Percentiles rank a stretch among this genome's conserved stretches.
Evolutionary conservation across 2,888 invertebrate species (phyloP).

Genomic region (Mimumesa dahlbomi): DNA sequence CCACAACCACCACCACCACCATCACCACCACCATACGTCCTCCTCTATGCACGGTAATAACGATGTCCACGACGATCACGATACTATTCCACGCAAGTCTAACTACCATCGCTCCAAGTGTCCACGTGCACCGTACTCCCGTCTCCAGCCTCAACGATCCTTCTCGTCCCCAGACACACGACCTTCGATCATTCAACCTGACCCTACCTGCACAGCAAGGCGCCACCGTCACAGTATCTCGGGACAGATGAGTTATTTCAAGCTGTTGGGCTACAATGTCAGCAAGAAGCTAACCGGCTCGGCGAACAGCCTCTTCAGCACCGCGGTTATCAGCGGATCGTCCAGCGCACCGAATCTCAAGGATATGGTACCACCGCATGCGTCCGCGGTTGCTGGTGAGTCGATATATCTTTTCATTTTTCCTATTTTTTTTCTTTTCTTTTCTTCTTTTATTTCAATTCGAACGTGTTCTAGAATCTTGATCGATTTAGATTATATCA

Average conservation of each 20-base stretch:
- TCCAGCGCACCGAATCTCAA: conserved; percentile 95
- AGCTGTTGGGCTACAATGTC: conserved; percentile 91
- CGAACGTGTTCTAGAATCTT: too few relatives aligned
- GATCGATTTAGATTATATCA: too few relatives aligned
- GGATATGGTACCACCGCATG: conserved; percentile 90
- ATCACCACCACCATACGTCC: too few relatives aligned
- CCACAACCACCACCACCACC: too few relatives aligned
- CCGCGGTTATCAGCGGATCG: conserved; percentile 97
- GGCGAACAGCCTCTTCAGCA: conserved; percentile 94
- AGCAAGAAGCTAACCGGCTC: conserved; percentile 86
- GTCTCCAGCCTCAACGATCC: conserved; percentile 76
- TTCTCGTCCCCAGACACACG: conserved; percentile 78
- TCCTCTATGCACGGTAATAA: conserved; percentile 28
- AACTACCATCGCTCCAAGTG: conserved; percentile 47
- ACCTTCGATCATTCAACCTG: conserved; percentile 79
- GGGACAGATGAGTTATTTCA: conserved; percentile 96
- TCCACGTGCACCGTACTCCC: conserved; percentile 51
- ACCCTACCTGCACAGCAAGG: conserved; percentile 83
- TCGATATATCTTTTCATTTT: conserved; percentile 39
- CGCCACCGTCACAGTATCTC: conserved; percentile 97
- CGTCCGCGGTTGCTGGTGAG: conserved; percentile 88
- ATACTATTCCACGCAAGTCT: conserved; percentile 55
- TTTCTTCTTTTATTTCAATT: too few relatives aligned
- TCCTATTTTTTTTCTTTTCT: too few relatives aligned
- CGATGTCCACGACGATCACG: conserved; percentile 43